Evolutionary conservation across 1,140 invertebrate species (phyloP).

Genomic region (Drosophila hydei): DNA sequence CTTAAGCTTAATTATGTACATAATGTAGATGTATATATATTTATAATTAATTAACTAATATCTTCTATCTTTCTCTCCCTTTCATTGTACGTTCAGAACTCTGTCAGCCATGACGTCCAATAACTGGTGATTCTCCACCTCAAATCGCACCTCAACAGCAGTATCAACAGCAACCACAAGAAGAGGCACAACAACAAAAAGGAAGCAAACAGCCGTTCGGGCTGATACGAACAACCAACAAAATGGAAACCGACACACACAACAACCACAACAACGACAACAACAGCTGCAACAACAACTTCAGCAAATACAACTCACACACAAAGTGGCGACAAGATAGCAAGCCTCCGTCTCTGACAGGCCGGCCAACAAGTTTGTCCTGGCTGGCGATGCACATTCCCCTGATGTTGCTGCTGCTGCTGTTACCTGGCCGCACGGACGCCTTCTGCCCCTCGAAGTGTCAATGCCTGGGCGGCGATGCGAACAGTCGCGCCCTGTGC

Average conservation of each 20-base stretch:
- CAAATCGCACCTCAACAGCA: slow-evolving; percentile 15
- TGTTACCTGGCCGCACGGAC: slow-evolving; percentile 70
- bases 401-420: slow-evolving; percentile 34
- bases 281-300: background rate
- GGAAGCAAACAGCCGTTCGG: slow-evolving; percentile 8
- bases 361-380: slow-evolving; percentile 10
- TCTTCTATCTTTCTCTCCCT: background rate
- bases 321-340: slow-evolving; percentile 43
- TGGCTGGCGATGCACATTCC: slow-evolving; percentile 12
- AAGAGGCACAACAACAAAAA: slow-evolving; percentile 14
- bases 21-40: background rate
- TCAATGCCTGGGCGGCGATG: slow-evolving; percentile 88
- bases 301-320: slow-evolving; percentile 29
- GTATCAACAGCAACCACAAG: slow-evolving; percentile 32
- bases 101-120: slow-evolving; percentile 32
- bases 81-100: slow-evolving; percentile 11
- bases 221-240: slow-evolving; percentile 25
- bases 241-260: slow-evolving; percentile 33
- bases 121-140: slow-evolving; percentile 38
- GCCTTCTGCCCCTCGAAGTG: slow-evolving; percentile 92
- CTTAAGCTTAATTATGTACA: no score
- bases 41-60: background rate
- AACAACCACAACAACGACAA: slow-evolving; percentile 12
- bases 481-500: slow-evolving; percentile 90
- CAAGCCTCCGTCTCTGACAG: slow-evolving; percentile 8